These are phyloP conservation scores for Actenoides hombroni DNA, from an alignment of 2,113 vertebrate genomes.

Conservation along the genomic window DNA sequence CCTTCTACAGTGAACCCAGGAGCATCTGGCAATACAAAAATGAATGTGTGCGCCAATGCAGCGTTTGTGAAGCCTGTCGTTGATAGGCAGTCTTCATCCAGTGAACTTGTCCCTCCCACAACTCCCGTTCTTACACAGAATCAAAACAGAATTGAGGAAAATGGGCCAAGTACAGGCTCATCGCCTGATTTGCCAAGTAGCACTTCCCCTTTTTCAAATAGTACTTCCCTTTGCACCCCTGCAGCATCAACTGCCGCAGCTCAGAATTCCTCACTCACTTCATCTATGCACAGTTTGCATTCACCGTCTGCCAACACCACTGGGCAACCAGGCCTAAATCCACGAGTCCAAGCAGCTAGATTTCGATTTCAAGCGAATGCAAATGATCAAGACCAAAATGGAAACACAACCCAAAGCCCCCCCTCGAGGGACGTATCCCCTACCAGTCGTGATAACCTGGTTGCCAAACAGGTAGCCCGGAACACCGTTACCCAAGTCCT, in stretches of 20 bases:
- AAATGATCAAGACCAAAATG: constrained; percentile 94
- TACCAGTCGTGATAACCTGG: constrained; percentile 91
- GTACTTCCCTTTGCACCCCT: constrained; percentile 19
- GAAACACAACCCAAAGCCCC: constrained; percentile 88
- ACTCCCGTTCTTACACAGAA: constrained; percentile 48
- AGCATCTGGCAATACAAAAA: constrained; percentile 81
- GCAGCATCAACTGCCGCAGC: constrained; percentile 50
- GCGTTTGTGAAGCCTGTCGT: constrained; percentile 64
- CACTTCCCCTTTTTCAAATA: constrained; percentile 43
- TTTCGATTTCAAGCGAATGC: constrained; percentile 91
- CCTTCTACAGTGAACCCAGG: constrained; percentile 79
- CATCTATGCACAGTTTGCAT: constrained; percentile 72
- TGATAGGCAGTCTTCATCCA: constrained; percentile 81
- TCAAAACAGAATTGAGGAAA: constrained; percentile 81
- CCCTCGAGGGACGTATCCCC: constrained; percentile 92
- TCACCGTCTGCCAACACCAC: constrained; percentile 73
- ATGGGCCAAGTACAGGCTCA: constrained; percentile 80
- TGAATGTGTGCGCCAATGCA: constrained; percentile 53
- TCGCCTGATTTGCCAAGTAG: constrained; percentile 64
- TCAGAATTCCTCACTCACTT: constrained; percentile 52
- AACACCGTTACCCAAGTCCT: constrained; percentile 96
- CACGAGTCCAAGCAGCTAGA: constrained; percentile 91
- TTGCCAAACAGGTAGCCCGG: constrained; percentile 92
- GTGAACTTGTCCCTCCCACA: constrained; percentile 72
- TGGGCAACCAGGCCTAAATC: constrained; percentile 85